Conservation (phyloP, 2,888 invertebrate species). For the Hydroisotoma schaefferi region DNA sequence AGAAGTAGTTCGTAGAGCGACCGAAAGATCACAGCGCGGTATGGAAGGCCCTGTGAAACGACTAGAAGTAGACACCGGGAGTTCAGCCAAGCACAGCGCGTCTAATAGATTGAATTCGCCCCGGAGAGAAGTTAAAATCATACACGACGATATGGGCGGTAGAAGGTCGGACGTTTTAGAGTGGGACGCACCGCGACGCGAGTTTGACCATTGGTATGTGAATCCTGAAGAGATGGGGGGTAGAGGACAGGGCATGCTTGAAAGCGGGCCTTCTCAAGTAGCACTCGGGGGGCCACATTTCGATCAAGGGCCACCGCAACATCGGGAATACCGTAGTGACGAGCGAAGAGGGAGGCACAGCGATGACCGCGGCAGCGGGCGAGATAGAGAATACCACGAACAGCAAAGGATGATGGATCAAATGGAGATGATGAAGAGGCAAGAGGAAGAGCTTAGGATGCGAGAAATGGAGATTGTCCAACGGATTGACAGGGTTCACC, state of each 20-base stretch:
- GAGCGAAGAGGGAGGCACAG: not conserved
- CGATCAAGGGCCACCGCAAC: not conserved
- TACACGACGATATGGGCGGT: too few species aligned
- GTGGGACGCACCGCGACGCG: not conserved
- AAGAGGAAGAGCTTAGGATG: not conserved
- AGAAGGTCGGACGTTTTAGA: too few species aligned
- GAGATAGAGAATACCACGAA: not conserved
- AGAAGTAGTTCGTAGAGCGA: not conserved
- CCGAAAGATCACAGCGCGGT: not conserved
- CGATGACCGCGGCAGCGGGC: not conserved
- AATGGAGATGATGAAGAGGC: conserved; percentile 7
- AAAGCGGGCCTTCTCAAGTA: not conserved
- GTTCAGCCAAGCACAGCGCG: not conserved
- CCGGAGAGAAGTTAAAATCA: too few species aligned
- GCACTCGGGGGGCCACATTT: not conserved
- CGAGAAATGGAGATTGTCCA: not conserved
- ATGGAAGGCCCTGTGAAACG: not conserved
- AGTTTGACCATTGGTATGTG: not conserved
- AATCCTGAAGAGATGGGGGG: not conserved
- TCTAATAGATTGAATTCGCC: not conserved
- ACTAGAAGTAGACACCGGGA: not conserved
- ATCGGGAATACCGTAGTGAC: not conserved
- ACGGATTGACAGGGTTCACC: not conserved
- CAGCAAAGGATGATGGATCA: not conserved
- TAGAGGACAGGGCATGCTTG: not conserved